Percentiles rank a stretch among this genome's conserved stretches.
Conservation (phyloP, 2,797 vertebrate species). For the Parambassis ranga region DNA sequence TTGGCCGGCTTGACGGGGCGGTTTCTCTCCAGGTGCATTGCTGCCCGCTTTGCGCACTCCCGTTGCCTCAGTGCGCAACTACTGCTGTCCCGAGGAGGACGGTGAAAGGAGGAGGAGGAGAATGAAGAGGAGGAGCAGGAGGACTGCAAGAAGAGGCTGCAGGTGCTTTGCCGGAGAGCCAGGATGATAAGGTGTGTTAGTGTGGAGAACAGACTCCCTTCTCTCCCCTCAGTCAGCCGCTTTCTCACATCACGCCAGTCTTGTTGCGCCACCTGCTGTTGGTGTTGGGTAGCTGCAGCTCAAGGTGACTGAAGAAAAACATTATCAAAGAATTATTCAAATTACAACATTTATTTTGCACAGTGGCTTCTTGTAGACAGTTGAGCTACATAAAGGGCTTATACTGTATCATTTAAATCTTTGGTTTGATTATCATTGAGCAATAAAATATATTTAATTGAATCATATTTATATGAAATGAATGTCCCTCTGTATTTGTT, state of each 20-base stretch:
- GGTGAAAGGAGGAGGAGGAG: neutral
- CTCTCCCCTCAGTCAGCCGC: neutral
- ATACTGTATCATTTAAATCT: no score
- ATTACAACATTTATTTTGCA: no score
- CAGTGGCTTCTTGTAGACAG: no score
- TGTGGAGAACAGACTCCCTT: neutral
- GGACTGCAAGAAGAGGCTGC: slow-evolving; percentile 29
- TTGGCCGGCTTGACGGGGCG: slow-evolving; percentile 28
- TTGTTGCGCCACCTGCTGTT: slow-evolving; percentile 49
- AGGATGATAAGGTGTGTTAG: slow-evolving; percentile 37
- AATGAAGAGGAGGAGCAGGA: neutral
- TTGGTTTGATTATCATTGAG: no score
- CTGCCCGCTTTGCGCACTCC: slow-evolving; percentile 25
- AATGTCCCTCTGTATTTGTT: no score
- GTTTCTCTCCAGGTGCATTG: slow-evolving; percentile 63
- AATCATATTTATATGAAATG: no score
- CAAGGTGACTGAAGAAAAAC: neutral
- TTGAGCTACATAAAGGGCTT: no score
- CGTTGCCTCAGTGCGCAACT: slow-evolving; percentile 21
- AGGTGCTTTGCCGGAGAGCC: slow-evolving; percentile 40
- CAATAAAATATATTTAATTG: no score
- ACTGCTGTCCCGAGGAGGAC: neutral
- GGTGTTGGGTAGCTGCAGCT: neutral
- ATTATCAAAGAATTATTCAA: no score
- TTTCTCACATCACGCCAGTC: slow-evolving; percentile 7